Percentiles rank a stretch among this genome's conserved stretches.
phyloP scores from a whole-genome alignment of 1,140 invertebrate species.

The Scaptomyza pallida region DNA sequence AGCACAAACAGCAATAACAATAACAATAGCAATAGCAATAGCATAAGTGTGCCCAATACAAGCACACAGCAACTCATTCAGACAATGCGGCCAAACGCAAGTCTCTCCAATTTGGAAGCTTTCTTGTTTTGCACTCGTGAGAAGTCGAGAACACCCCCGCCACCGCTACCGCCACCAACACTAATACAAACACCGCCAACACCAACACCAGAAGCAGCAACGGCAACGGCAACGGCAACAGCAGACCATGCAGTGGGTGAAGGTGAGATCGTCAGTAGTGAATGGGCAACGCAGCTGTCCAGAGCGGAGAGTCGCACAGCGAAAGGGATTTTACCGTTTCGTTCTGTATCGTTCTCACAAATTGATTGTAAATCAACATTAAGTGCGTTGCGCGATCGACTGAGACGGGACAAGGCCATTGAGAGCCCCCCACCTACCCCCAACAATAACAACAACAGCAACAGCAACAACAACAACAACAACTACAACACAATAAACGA shows the following conservation, averaged over 20 bases:
- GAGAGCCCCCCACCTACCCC: conserved; percentile 51
- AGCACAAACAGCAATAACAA: conserved; percentile 30
- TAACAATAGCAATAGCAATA: conserved; percentile 24
- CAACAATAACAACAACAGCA: neutral
- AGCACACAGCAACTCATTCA: conserved; percentile 55
- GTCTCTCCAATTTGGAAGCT: conserved; percentile 82
- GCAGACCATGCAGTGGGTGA: conserved; percentile 56
- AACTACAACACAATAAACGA: conserved; percentile 17
- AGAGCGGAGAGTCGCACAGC: conserved; percentile 85
- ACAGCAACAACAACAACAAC: neutral
- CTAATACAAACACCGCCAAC: neutral
- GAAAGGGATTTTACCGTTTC: conserved; percentile 86
- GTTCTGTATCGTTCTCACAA: conserved; percentile 93
- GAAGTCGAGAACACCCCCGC: conserved; percentile 81
- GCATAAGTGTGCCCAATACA: conserved; percentile 35
- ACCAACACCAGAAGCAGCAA: too few species aligned
- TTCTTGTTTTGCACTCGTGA: conserved; percentile 77
- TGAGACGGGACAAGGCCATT: conserved; percentile 73
- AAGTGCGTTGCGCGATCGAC: conserved; percentile 74
- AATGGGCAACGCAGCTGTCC: conserved; percentile 72
- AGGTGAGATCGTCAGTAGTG: conserved; percentile 76
- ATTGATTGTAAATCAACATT: conserved; percentile 87
- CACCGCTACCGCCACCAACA: conserved; percentile 3
- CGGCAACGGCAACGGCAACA: neutral
- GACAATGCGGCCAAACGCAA: conserved; percentile 77